Conservation (phyloP, 2,888 invertebrate genomes). For the Phania funesta region DNA sequence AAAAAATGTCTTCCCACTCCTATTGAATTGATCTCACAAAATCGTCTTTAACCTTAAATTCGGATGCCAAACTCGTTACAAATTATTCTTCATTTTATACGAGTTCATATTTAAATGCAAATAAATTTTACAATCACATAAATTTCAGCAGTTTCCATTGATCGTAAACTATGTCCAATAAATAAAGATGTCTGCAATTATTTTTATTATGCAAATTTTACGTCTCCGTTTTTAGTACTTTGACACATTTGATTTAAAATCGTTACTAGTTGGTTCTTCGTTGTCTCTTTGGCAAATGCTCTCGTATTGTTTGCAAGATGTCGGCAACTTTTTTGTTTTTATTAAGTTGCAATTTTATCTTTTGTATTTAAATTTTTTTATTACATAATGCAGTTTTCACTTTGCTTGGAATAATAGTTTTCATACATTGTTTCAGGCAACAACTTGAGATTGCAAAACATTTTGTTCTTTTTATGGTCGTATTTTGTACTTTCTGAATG, state of each 20-base stretch:
- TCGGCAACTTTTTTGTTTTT: conserved; percentile 16
- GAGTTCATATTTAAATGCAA: background rate
- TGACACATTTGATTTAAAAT: conserved; percentile 11
- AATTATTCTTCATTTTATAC: too few species aligned
- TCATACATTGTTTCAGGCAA: background rate
- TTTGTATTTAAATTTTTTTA: conserved; percentile 62
- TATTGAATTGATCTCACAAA: too few species aligned
- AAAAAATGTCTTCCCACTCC: too few species aligned
- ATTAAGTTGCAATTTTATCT: conserved; percentile 11
- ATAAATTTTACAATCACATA: background rate
- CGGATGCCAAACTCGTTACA: too few species aligned
- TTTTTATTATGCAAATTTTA: conserved; percentile 23
- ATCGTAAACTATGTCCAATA: conserved; percentile 30
- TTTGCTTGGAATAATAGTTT: conserved; percentile 11
- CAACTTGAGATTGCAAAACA: background rate
- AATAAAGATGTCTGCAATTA: conserved; percentile 32
- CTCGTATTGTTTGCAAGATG: conserved; percentile 3
- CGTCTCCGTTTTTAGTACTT: conserved; percentile 4
- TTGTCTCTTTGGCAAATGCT: conserved; percentile 21
- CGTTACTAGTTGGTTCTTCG: background rate
- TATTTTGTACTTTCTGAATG: background rate
- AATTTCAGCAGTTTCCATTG: background rate
- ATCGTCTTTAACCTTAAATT: too few species aligned
- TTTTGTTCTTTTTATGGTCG: background rate
- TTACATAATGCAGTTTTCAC: conserved; percentile 26